Base-by-base conservation (phyloP, 2,888 invertebrate genomes). In the Pardosa pseudoannulata region DNA sequence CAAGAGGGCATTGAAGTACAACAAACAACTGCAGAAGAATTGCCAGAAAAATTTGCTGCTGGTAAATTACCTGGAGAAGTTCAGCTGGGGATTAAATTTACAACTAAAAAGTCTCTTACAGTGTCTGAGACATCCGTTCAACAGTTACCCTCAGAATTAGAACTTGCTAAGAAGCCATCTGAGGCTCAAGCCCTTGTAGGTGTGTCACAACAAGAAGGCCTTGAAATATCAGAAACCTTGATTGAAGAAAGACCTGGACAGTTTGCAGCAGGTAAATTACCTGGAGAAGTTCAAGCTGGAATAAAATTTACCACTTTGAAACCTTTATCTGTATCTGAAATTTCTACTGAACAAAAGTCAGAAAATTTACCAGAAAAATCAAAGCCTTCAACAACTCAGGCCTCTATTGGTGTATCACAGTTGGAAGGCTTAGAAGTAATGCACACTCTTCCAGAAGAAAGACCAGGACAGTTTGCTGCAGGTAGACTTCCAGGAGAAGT, bases 231-330 rank as follows among this genome's bases (percentile, higher is more conserved):
- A 29, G 88, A 89, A 79, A 88, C 87, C n/a, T 39, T 79, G 9
- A 13, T 85, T 9, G 89, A 88, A 75, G 86, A 80, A 29, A 80
- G 73, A 50, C 87, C 89, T 16, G 80, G 79, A 0, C 87, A 89
- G 39, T 89, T 89, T 85, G 74, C 72, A 6, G 56, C 88, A n/a
- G 89, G 86, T 31, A 67, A 50, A 70, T 27, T 82, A 91, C 92
- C 92, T 5, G 92, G 93, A 86, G 90, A 91, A 65, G 91, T 92
- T 28, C 91, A 91, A 23, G 93, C 94, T 31, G 92, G 93, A 65
- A 92, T 93, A 88, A 93, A 94, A 64, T 72, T 74, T 29, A 83
- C 70, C 1, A 86, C 86, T 3, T 79, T 85, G 50, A 82, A 90
- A 65, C 85, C 89, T 13, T 16, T 90, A 27, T 73, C 78, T 11